Base-by-base conservation (phyloP, 1,140 invertebrate genomes). In the Trinorchestia longiramus region DNA sequence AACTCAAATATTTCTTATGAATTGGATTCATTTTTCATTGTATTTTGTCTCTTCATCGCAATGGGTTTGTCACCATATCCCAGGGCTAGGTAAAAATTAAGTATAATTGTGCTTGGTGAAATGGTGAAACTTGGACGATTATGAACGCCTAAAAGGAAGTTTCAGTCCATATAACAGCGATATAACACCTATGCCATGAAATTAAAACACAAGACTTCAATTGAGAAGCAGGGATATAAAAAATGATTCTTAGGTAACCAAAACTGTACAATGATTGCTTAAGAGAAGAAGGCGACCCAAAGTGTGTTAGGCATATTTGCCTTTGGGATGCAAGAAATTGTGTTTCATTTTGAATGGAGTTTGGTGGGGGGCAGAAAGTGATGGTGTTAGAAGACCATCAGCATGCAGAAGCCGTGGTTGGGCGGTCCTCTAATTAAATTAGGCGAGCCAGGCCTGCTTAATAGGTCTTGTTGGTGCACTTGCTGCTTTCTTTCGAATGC, bases 401-500 rank as follows among this genome's bases (percentile, higher is more conserved):
- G 92, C 92, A 94, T 94, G 92, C 92, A 47, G 92, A 94, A 44
- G 43, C 92, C 41, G 43, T n/a, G 92, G 41, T 94, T 28, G 36
- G 92, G 28, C 4, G 43, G 19, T 23, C 11, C 43, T 94, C 44
- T 94, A 94, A 94, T 94, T 94, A 94, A 94, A 94, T 94, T 94
- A 94, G 92, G 92, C 92, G 43, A 8, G 44, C 41, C 92, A 6
- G 6, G 92, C 92, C 92, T 15, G 92, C 92, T 94, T 94, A 94
- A 94, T 94, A 47, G 92, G 92, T 94, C 92, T 94, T 94, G 92
- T 94, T 94, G 92, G 92, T 94, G 92, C 44, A 47, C 92, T 94
- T 94, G 43, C 92, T 47, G 36, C 92, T 43, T 94, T 40, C 92
- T 94, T 94, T 44, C 40, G 8, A 94, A 94, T 94, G 43, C 92